Base-by-base conservation (phyloP, 2,888 invertebrate species). In the Heliconius ismenius region DNA sequence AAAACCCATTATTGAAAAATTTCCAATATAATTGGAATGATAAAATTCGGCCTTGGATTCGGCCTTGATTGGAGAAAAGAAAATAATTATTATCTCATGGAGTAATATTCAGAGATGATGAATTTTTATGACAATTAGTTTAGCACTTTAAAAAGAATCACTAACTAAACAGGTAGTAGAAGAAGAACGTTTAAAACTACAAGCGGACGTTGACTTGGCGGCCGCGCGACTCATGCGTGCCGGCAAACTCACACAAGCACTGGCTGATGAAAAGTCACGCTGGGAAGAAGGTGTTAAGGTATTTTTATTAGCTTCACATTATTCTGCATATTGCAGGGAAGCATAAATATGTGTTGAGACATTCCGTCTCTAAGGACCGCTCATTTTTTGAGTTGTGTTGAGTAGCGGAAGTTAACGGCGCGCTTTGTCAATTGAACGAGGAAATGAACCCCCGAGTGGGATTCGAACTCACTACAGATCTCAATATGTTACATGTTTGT, bases 211-310 rank as follows among this genome's bases (percentile, higher is more conserved):
- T 79, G 96, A 96, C 81, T 88, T 98, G 68, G 98, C 98, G 0
- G 96, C 97, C 11, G 96, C 96, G 0, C 95, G 98, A 69, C 92
- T 98, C 26, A 96, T 96, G 79, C 95, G 98, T 76, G 98, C 98
- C 0, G 98, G 97, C 1, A 95, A 97, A 80, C 93, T 98, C 21
- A 98, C 98, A 13, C 96, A 97, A 49, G 98, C 98, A 0, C 91
- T 98, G 13, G 96, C 97, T 0, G 98, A 98, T 85, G 98, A 98
- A 88, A 96, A 98, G 90, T 93, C 96, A 3, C 95, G 98, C 75
- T 98, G 98, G 98, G 96, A 97, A 82, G 95, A 96, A 73, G 95
- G 95, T 70, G 97, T 97, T 43, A 90, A 92, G 89, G 96, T 96
- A 58, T 58, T 58, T n/a, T 58, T n/a, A n/a, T n/a, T 18, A n/a